These are phyloP conservation scores for Tridacna gigas DNA, from an alignment of 2,888 invertebrate species.

Conservation along the genomic window DNA sequence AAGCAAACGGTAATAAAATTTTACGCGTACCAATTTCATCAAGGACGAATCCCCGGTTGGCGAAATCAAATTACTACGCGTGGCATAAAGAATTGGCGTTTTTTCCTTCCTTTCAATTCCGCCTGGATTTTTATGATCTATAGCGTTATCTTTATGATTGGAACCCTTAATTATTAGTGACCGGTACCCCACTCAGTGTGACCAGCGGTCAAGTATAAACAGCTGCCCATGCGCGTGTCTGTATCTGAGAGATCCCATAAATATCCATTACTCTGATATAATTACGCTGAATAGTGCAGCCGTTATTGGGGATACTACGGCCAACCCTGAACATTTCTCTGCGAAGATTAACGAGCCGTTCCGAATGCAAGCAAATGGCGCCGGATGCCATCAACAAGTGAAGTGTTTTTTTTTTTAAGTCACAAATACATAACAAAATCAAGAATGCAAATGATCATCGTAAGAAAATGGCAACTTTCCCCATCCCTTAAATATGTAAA, in stretches of 20 bases:
- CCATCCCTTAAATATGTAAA: too few species aligned
- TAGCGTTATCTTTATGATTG: slow-evolving; percentile 7
- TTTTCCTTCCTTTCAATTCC: slow-evolving; percentile 8
- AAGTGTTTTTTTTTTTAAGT: background rate
- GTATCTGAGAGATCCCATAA: background rate
- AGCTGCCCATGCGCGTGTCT: slow-evolving; percentile 25
- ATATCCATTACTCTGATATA: slow-evolving; percentile 8
- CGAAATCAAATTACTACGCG: slow-evolving; percentile 26
- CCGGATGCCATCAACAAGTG: background rate
- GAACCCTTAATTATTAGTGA: background rate
- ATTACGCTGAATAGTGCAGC: background rate
- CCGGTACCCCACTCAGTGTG: slow-evolving; percentile 3
- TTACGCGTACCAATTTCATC: slow-evolving; percentile 4
- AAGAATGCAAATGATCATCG: too few species aligned
- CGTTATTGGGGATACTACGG: too few species aligned
- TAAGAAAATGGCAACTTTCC: too few species aligned
- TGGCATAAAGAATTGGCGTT: slow-evolving; percentile 12
- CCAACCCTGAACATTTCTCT: too few species aligned
- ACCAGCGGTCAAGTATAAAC: slow-evolving; percentile 18
- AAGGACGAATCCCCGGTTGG: background rate
- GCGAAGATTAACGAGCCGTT: too few species aligned
- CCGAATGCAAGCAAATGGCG: background rate
- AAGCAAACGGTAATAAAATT: slow-evolving; percentile 6
- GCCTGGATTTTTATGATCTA: slow-evolving; percentile 21
- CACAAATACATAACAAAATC: background rate